A percentile compares a stretch with the other conserved stretches of the same genome.
These are phyloP conservation scores for Alentia gelatinosa DNA, from an alignment of 2,888 invertebrate species.

Conservation along the genomic window DNA sequence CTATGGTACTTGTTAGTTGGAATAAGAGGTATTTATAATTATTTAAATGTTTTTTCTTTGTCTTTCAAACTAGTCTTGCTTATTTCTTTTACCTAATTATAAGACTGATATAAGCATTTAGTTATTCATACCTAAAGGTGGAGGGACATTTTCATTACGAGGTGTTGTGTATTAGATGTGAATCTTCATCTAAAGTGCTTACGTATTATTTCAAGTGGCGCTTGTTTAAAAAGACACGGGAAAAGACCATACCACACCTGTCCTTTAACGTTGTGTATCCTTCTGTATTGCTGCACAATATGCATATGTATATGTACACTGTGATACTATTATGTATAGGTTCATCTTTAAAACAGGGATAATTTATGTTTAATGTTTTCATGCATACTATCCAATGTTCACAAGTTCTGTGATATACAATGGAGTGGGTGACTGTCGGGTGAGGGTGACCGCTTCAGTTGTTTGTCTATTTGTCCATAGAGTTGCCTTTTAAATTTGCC, in stretches of 20 bases:
- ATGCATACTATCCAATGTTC: conserved; percentile 47
- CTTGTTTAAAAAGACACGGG: background rate
- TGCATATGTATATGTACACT: conserved; percentile 50
- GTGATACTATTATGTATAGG: conserved; percentile 50
- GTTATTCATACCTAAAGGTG: background rate
- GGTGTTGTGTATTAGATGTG: background rate
- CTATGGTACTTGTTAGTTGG: no score
- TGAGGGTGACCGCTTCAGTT: conserved; percentile 26
- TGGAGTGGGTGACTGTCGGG: conserved; percentile 34
- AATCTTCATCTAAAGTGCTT: background rate
- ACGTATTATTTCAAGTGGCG: background rate
- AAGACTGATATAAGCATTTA: background rate
- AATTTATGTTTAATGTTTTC: conserved; percentile 52
- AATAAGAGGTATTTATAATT: no score
- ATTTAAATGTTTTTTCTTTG: no score
- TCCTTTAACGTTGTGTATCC: background rate
- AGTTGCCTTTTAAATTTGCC: conserved; percentile 18
- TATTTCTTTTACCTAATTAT: background rate
- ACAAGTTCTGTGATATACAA: conserved; percentile 51
- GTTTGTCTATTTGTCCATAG: conserved; percentile 26
- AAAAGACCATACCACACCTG: background rate
- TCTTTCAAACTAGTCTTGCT: background rate
- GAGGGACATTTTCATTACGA: background rate
- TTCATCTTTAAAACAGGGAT: conserved; percentile 53
- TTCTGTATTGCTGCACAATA: conserved; percentile 50